Percentiles rank a stretch among this genome's conserved stretches.
These are phyloP conservation scores for Pomacea canaliculata DNA, from an alignment of 2,888 invertebrate genomes.

Conservation along the genomic window DNA sequence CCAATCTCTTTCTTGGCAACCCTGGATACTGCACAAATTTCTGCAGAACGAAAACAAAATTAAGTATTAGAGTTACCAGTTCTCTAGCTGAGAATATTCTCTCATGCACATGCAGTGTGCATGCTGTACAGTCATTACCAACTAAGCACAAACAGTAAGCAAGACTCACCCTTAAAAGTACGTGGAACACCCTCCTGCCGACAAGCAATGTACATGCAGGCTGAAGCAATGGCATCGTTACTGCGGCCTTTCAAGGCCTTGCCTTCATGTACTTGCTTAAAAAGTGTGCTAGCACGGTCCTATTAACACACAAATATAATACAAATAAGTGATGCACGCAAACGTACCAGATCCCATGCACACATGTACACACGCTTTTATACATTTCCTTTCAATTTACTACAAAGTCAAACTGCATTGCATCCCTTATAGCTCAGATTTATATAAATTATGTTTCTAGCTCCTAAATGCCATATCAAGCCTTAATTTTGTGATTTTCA, in stretches of 20 bases:
- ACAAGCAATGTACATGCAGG: slow-evolving; percentile 98
- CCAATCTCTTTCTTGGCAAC: slow-evolving; percentile 99
- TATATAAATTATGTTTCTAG: too few species aligned
- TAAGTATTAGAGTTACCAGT: not conserved
- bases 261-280: slow-evolving; percentile 98
- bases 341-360: not conserved
- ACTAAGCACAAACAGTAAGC: too few species aligned
- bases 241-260: slow-evolving; percentile 94
- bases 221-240: slow-evolving; percentile 98
- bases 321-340: not conserved
- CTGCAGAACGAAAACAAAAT: slow-evolving; percentile 68
- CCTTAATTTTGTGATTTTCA: too few species aligned
- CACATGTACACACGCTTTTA: not conserved
- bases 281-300: slow-evolving; percentile 95
- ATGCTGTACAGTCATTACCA: too few species aligned
- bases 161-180: slow-evolving; percentile 83
- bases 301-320: slow-evolving; percentile 41
- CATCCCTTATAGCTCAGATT: too few species aligned
- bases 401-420: not conserved
- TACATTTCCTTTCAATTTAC: not conserved
- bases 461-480: too few species aligned
- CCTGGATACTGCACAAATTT: slow-evolving; percentile 98
- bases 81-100: too few species aligned
- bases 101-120: too few species aligned
- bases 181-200: slow-evolving; percentile 98